phyloP scores from a whole-genome alignment of 2,888 invertebrate genomes.

The Magallana nippona region DNA sequence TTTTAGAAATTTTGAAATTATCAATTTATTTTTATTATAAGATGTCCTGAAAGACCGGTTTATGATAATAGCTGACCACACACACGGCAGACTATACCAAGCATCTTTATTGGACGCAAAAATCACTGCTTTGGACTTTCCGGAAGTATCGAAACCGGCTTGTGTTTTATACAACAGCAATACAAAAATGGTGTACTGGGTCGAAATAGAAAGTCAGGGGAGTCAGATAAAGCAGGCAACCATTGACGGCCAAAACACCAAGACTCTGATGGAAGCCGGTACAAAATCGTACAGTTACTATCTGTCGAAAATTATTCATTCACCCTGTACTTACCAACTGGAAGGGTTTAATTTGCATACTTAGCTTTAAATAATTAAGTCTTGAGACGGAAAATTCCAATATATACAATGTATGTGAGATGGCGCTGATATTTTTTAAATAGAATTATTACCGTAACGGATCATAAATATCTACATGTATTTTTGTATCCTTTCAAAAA shows the following conservation, averaged over 20 bases:
- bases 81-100: constrained; percentile 40
- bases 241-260: constrained; percentile 26
- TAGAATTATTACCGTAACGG: no score
- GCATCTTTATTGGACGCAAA: neutral
- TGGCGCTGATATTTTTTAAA: no score
- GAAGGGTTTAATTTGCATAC: no score
- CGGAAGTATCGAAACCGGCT: constrained; percentile 24
- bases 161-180: constrained; percentile 22
- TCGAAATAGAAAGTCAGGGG: constrained; percentile 29
- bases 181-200: constrained; percentile 32
- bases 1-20: neutral
- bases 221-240: constrained; percentile 27
- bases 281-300: neutral
- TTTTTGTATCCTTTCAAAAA: no score
- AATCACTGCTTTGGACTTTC: constrained; percentile 28
- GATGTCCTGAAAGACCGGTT: constrained; percentile 7
- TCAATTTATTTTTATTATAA: neutral
- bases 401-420: no score
- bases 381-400: no score
- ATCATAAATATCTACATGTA: no score
- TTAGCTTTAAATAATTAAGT: no score
- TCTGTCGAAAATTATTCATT: no score
- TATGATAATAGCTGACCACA: constrained; percentile 29
- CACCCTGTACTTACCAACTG: no score
- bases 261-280: constrained; percentile 30